Evolutionary conservation across 2,113 vertebrate genomes (phyloP), one percentile per base, ranked within the genome.

Genomic region (Limnothrissa miodon): DNA sequence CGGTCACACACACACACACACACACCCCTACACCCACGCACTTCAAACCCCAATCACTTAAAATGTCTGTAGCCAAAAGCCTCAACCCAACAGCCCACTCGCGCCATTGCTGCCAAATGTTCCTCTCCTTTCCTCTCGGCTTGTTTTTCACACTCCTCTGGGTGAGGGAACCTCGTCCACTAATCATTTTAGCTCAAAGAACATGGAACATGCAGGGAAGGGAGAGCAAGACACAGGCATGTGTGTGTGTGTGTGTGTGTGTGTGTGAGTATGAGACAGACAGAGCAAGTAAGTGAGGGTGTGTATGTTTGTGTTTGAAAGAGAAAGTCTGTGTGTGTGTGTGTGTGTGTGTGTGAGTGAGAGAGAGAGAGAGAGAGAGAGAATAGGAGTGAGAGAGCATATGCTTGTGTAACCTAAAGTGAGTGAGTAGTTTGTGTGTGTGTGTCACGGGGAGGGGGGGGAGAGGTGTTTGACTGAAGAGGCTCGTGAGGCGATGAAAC

Each of bases 141-240:
- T 13, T 62, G 90, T 90, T 90, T 92, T 93, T 92, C 88, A 96
- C 95, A 95, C 94, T 91, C 92, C 87, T 48, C 84, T 89, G 92
- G 96, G 95, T 96, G 95, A 95, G 91, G 91, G 92, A 93, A 94
- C 92, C 92, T 88, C 45, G 80, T 91, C 93, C 94, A 96, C 95
- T 96, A 97, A 97, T 97, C 96, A 96, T 87, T 86, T 88, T 86
- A 79, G 90, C 89, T 90, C 88, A 93, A 86, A 85, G 91, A 92
- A 78, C 83, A 42, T 51, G 85, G 44, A 80, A 82, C 59, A 25
- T 82, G 45, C 44, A 48, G 82, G 85, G 29, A 36, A 33, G 33
- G 66, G 66, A 33, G 33, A 33, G 66, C 33, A 81, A 85, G 83
- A 80, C 88, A 79, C 62, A 83, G 39, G 81, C 29, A 10, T 66